phyloP scores from a whole-genome alignment of 2,797 vertebrate species.

The Orientallactaga sibirica region DNA sequence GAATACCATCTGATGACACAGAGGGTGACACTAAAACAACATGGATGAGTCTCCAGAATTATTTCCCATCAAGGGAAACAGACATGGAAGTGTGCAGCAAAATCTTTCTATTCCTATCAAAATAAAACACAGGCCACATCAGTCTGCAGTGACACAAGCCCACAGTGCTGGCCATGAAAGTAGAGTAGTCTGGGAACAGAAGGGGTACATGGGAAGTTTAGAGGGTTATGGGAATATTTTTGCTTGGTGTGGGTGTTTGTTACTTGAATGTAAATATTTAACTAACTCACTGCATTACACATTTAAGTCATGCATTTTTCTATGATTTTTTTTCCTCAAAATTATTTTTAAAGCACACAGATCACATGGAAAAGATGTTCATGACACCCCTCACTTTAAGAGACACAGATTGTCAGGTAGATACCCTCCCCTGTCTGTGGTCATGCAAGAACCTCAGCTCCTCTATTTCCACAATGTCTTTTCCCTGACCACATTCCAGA shows the following conservation, averaged over 20 bases:
- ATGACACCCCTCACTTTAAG: not conserved
- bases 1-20: not conserved
- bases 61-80: not conserved
- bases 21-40: not conserved
- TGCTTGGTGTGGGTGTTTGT: not conserved
- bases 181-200: not conserved
- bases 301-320: not conserved
- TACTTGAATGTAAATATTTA: not conserved
- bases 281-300: not conserved
- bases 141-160: not conserved
- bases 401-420: too few species aligned
- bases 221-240: not conserved
- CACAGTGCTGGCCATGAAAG: not conserved
- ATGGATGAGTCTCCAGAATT: not conserved
- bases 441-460: too few species aligned
- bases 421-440: too few species aligned
- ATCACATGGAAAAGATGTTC: not conserved
- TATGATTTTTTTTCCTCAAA: not conserved
- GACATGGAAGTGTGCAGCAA: not conserved
- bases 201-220: not conserved
- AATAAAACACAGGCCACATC: not conserved
- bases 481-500: not conserved
- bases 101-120: not conserved
- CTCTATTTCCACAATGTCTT: accelerated
- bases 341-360: not conserved